Percentiles rank a stretch among this genome's conserved stretches.
Conservation (phyloP, 2,888 invertebrate genomes). For the Spialia ferax region DNA sequence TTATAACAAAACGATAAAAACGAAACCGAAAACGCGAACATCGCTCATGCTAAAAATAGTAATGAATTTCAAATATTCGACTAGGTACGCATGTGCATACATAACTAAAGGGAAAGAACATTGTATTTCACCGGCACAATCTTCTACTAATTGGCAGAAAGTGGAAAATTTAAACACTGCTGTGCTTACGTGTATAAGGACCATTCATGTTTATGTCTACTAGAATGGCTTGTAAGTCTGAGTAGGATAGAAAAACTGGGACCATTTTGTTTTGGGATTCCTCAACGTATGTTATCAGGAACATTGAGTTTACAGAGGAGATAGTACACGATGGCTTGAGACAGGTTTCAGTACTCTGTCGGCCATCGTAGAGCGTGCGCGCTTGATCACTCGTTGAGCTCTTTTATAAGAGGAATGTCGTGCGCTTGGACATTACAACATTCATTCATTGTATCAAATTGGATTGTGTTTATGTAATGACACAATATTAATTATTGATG, state of each 20-base stretch:
- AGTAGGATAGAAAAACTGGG: conserved; percentile 28
- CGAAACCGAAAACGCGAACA: conserved; percentile 37
- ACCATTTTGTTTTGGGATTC: conserved; percentile 50
- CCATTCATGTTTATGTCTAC: conserved; percentile 33
- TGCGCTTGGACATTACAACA: conserved; percentile 26
- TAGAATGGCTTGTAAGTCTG: conserved; percentile 31
- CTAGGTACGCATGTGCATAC: conserved; percentile 30
- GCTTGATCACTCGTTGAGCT: conserved; percentile 62
- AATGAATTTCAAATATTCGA: conserved; percentile 47
- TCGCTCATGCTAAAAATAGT: conserved; percentile 55
- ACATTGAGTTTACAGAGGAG: conserved; percentile 69
- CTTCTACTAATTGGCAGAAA: conserved; percentile 40
- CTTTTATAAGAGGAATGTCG: conserved; percentile 52
- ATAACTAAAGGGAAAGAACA: conserved; percentile 33
- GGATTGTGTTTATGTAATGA: conserved; percentile 11
- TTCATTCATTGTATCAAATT: conserved; percentile 4
- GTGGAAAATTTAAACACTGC: conserved; percentile 32
- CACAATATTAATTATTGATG: conserved; percentile 1
- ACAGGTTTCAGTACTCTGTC: conserved; percentile 64
- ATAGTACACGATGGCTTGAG: conserved; percentile 62
- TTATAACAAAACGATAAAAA: conserved; percentile 47
- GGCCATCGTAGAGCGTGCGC: conserved; percentile 66
- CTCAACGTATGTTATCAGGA: conserved; percentile 75
- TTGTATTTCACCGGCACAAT: conserved; percentile 34
- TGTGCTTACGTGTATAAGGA: conserved; percentile 11